Evolutionary conservation across 1,140 invertebrate species (phyloP), one percentile per base, ranked within the genome.

Genomic region (Drosophila grimshawi): DNA sequence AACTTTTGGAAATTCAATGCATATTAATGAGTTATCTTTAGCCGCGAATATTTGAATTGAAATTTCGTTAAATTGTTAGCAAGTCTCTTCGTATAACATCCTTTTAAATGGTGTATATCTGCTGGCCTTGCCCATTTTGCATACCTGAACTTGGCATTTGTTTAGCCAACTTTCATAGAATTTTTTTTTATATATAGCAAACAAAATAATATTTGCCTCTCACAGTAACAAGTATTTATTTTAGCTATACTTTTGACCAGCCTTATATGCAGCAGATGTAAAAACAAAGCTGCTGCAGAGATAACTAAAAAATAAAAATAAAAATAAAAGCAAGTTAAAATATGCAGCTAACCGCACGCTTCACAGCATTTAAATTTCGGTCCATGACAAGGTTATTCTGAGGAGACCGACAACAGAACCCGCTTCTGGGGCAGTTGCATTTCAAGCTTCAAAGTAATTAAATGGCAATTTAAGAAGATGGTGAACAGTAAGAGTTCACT

Each of bases 1-100:
- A 81, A 68, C 62, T 86, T 86, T 70, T 77, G 56, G 57, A 68
- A 78, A 63, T 66, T 88, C 66, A 88, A 86, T 86, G 76, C 78
- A 86, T 86, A 86, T 86, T 86, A 80, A 86, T 88, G 76, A 83
- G 68, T 53, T 64, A 30, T n/a, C 30, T 52, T 30, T n/a, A 39
- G 7, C 19, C 19, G 4, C 8, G 27, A 49, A 62, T 5, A 49
- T 48, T 64, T 71, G 55, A 35, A 71, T 70, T 71, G 33, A 39
- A 55, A 62, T 29, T 10, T 37, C 35, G 30, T 37, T 53, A 53
- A 62, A 69, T 55, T 69, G 49, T n/a, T 33, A 4, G 39, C 10
- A 43, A n/a, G n/a, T 43, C 10, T 19, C 19, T 19, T 19, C 19
- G 19, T 19, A 19, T 1, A 19, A 19, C 19, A 19, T 19, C 19